Evolutionary conservation across 2,797 vertebrate species (phyloP).

Genomic region (Peromyscus aztecus): DNA sequence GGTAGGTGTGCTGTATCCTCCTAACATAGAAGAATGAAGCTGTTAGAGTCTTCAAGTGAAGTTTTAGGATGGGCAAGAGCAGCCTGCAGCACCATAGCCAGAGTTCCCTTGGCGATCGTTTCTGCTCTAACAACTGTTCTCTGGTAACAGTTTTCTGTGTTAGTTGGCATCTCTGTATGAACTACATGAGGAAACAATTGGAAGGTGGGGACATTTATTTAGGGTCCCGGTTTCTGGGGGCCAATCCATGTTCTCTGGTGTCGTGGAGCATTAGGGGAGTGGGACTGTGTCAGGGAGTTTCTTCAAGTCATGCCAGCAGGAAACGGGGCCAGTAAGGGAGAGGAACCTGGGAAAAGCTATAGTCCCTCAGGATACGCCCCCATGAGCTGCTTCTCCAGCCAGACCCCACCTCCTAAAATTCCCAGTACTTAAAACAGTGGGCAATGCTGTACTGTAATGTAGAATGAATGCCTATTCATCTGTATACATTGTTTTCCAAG

Average conservation of each 20-base stretch:
- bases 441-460: neutral
- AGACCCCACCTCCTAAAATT: neutral
- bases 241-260: rapidly evolving
- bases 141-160: neutral
- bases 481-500: neutral
- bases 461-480: too few relatives aligned
- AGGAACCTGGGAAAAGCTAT: neutral
- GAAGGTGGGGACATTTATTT: neutral
- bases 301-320: neutral
- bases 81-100: neutral
- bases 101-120: neutral
- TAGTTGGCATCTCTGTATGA: neutral
- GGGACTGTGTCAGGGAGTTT: neutral
- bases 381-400: neutral
- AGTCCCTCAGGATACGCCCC: neutral
- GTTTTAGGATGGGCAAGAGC: neutral
- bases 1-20: too few relatives aligned
- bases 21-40: neutral
- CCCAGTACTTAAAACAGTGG: neutral
- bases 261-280: too few relatives aligned
- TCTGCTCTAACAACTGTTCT: neutral
- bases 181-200: neutral
- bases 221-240: neutral
- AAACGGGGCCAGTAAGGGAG: neutral
- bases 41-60: too few relatives aligned